A percentile compares a stretch with the other conserved stretches of the same genome.
Evolutionary conservation across 2,888 invertebrate genomes (phyloP).

Genomic region (Camponotus fellah): DNA sequence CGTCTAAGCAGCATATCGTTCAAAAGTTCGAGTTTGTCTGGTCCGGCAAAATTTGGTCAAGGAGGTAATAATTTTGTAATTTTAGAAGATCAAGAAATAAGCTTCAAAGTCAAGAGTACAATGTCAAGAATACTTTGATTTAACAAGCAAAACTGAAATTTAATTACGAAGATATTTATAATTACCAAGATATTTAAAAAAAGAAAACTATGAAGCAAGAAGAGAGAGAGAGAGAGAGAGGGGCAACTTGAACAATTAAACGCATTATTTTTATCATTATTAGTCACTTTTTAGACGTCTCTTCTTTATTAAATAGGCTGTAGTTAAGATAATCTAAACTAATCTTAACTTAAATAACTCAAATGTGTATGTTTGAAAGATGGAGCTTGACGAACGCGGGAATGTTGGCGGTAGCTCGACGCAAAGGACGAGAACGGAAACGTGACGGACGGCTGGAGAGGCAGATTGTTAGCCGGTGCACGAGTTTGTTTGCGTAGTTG

Average conservation of each 20-base stretch:
- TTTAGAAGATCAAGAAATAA: neutral
- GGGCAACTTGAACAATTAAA: neutral
- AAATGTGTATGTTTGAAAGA: neutral
- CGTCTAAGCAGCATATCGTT: neutral
- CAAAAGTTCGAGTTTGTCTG: neutral
- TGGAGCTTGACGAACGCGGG: neutral
- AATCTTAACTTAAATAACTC: too few species aligned
- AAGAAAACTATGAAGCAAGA: neutral
- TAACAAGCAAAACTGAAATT: neutral
- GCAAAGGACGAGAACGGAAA: conserved; percentile 27
- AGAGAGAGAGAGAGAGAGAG: neutral
- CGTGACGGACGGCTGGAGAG: neutral
- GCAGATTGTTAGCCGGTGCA: conserved; percentile 58
- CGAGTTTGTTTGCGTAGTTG: conserved; percentile 71
- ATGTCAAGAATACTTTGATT: neutral
- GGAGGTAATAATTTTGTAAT: neutral
- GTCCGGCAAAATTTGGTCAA: neutral
- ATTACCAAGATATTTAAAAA: neutral
- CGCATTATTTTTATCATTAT: neutral
- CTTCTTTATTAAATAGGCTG: neutral
- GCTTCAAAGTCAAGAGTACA: neutral
- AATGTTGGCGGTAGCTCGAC: conserved; percentile 8
- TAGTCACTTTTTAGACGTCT: neutral
- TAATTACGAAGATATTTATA: neutral
- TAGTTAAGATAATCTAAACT: neutral